phyloP scores from a whole-genome alignment of 2,113 vertebrate genomes.

The Leuciscus idus region DNA sequence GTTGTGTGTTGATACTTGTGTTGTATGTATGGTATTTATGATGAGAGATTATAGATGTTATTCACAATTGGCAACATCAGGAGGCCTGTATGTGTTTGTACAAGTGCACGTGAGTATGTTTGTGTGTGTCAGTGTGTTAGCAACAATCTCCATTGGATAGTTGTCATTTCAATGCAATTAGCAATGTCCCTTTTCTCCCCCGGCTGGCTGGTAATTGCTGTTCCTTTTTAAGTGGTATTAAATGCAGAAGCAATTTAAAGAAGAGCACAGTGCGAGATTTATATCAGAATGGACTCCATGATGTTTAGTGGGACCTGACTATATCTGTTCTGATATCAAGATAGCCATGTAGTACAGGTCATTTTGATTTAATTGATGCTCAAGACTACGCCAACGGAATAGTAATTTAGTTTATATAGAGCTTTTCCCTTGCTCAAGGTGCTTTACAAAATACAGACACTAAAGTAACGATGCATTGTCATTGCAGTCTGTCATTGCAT shows the following conservation, averaged over 20 bases:
- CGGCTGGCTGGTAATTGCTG: slow-evolving; percentile 17
- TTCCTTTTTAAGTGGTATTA: slow-evolving; percentile 33
- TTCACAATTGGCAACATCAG: slow-evolving; percentile 42
- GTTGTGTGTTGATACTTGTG: slow-evolving; percentile 42
- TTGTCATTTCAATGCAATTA: slow-evolving; percentile 17
- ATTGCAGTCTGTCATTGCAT: slow-evolving; percentile 30
- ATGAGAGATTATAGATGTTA: slow-evolving; percentile 42
- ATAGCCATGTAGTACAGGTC: not conserved
- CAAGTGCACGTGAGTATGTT: slow-evolving; percentile 37
- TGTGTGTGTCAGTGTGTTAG: slow-evolving; percentile 52
- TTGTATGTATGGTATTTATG: slow-evolving; percentile 45
- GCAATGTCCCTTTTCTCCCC: slow-evolving; percentile 2
- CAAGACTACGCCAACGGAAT: not conserved
- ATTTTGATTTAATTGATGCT: not conserved
- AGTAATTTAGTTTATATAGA: not conserved
- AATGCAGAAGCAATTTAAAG: slow-evolving; percentile 4
- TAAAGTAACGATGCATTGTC: not conserved
- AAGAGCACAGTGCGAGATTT: slow-evolving; percentile 2
- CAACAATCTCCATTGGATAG: slow-evolving; percentile 42
- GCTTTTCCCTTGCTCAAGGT: not conserved
- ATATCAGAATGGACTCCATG: not conserved
- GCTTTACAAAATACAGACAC: not conserved
- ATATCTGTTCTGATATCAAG: not conserved
- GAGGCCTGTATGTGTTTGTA: slow-evolving; percentile 39
- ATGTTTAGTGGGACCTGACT: not conserved